phyloP scores from a whole-genome alignment of 2,113 vertebrate species.

The Proteles cristata region DNA sequence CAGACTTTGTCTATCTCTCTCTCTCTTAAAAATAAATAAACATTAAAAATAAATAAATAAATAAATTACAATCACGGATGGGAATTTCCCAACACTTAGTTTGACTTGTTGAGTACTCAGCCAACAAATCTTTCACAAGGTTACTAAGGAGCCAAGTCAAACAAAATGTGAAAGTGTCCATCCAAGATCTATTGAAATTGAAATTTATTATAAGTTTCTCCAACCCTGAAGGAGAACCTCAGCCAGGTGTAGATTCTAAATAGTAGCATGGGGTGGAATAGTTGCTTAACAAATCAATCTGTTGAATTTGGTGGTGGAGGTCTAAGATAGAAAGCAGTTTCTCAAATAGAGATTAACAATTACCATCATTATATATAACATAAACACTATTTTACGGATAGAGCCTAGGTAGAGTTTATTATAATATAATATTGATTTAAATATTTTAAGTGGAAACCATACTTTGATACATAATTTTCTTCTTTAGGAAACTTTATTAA shows the following conservation, averaged over 20 bases:
- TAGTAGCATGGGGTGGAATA: background rate
- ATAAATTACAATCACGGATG: conserved; percentile 43
- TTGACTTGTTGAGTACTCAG: conserved; percentile 43
- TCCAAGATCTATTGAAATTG: conserved; percentile 39
- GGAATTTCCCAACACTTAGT: conserved; percentile 45
- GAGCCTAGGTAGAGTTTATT: background rate
- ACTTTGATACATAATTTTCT: background rate
- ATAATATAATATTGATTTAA: background rate
- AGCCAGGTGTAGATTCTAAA: background rate
- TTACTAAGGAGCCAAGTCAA: conserved; percentile 48
- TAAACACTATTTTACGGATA: background rate
- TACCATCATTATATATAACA: background rate
- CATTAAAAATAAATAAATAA: too few species aligned
- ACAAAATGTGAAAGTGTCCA: conserved; percentile 55
- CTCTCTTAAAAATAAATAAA: too few species aligned
- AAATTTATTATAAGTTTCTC: conserved; percentile 42
- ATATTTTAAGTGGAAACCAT: conserved; percentile 9
- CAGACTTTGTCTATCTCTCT: too few species aligned
- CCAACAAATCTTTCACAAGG: conserved; percentile 47
- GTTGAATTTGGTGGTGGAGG: background rate
- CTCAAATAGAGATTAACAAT: conserved; percentile 15
- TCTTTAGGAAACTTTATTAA: background rate
- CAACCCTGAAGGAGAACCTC: background rate
- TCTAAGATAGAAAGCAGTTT: conserved; percentile 2
- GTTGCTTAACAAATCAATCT: background rate